Conservation (phyloP, 1,140 invertebrate genomes). For the Bombus cullumanus region DNA sequence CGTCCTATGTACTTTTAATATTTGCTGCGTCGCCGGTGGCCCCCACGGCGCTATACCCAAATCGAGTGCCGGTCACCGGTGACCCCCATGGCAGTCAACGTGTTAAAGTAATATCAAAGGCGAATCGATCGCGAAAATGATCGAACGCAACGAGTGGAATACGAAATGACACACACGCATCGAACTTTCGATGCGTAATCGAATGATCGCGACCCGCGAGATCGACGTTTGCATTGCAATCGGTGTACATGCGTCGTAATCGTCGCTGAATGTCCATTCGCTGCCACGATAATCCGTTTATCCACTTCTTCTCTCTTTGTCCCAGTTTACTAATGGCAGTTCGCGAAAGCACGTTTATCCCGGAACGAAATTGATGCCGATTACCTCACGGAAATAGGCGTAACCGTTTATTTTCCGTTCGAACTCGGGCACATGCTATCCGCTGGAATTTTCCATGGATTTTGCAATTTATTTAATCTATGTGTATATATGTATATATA, state of each 20-base stretch:
- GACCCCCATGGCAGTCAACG: too few relatives aligned
- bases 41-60: too few relatives aligned
- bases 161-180: not conserved
- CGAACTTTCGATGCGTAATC: not conserved
- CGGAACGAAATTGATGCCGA: constrained; percentile 35
- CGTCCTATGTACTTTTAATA: too few relatives aligned
- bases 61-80: too few relatives aligned
- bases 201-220: not conserved
- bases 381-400: constrained; percentile 24
- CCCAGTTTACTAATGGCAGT: constrained; percentile 2
- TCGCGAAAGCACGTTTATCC: constrained; percentile 36
- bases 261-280: constrained; percentile 9
- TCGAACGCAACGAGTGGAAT: not conserved
- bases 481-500: not conserved
- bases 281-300: constrained; percentile 29
- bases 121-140: not conserved
- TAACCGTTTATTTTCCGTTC: not conserved
- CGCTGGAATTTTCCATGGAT: not conserved
- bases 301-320: constrained; percentile 11
- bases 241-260: not conserved
- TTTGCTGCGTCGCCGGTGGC: too few relatives aligned
- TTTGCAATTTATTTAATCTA: not conserved
- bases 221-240: not conserved
- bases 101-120: not conserved
- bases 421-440: too few relatives aligned